phyloP scores from a whole-genome alignment of 2,888 invertebrate genomes.

The Homarus gammarus region DNA sequence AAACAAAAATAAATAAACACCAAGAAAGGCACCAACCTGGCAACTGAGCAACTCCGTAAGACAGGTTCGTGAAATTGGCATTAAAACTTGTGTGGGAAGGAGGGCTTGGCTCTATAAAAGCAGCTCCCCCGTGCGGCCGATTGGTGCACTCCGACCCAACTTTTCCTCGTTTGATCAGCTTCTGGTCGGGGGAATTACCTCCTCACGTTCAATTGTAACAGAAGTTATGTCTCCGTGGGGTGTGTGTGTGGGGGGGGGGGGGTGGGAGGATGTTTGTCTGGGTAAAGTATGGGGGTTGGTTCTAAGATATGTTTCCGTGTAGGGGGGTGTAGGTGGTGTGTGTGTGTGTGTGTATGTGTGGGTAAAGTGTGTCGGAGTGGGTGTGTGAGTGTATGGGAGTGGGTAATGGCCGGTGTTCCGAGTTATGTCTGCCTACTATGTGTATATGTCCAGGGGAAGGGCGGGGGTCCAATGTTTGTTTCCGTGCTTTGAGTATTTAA shows the following conservation, averaged over 20 bases:
- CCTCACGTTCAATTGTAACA: slow-evolving; percentile 27
- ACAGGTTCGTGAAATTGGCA: slow-evolving; percentile 68
- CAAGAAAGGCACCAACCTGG: slow-evolving; percentile 12
- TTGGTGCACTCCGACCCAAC: slow-evolving; percentile 29
- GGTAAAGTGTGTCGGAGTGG: background rate
- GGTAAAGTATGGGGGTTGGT: no score
- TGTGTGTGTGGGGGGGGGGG: background rate
- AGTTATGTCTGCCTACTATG: no score
- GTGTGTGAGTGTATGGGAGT: slow-evolving; percentile 11
- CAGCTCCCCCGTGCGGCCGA: slow-evolving; percentile 27
- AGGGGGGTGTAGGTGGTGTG: background rate
- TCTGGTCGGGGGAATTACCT: slow-evolving; percentile 43
- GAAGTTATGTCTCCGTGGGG: slow-evolving; percentile 30
- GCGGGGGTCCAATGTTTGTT: no score
- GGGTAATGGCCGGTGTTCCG: no score
- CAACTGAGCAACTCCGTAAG: slow-evolving; percentile 48
- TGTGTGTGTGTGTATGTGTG: background rate
- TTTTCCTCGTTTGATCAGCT: slow-evolving; percentile 44
- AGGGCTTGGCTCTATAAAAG: slow-evolving; percentile 54
- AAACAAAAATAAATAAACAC: no score
- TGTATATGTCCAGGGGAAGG: no score
- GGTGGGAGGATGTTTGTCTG: background rate
- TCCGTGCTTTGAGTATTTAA: no score
- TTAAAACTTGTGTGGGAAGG: slow-evolving; percentile 64
- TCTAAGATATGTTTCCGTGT: slow-evolving; percentile 9